Evolutionary conservation across 53 echinoderm and acorn worm genomes (phyloP), one percentile per base, ranked within the genome.

Genomic region (Antedon mediterranea): DNA sequence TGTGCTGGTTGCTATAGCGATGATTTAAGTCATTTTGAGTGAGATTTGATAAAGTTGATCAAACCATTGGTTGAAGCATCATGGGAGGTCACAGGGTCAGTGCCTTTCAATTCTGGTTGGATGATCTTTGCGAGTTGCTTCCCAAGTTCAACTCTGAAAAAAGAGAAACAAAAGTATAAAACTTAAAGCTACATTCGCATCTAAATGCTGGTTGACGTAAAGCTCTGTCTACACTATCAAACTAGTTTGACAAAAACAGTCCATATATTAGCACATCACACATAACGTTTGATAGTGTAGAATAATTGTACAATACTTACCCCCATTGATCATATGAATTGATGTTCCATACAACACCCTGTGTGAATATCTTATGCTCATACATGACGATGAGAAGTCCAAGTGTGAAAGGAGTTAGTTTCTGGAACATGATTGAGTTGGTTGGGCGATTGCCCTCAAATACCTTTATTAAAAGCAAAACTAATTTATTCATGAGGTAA

Each of bases 341-440:
- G 86, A 97, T 97, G 30, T 92, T 85, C 97, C 97, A 97, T 31
- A 97, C 92, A 76, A 86, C 84, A 43, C 97, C 97, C 75, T 97
- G 97, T 29, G 92, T 97, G 82, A 97, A 97, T 77, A 97, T 97
- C 90, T 97, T 97, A 75, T 97, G 97, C 75, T 97, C 97, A 77
- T 97, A 97, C 81, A 86, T 84, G 4, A 92, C 92, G 43, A 97
- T 88, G 41, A 97, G 86, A 3, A 84, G 84, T 28, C 97, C 97
- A 8, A 97, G 83, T 33, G 84, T 88, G 81, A 88, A 92, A 29
- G 97, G 97, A 18, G 84, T 89, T 28, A 92, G 57, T 82, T 89
- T 92, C 87, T 89, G 92, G 79, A 97, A 85, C 73, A 95, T 32
- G 78, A 97, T 90, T 31, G 97, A 97, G 76, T 97, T 97, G 88